phyloP scores from a whole-genome alignment of 2,797 vertebrate species.

The Gadopsis marmoratus region DNA sequence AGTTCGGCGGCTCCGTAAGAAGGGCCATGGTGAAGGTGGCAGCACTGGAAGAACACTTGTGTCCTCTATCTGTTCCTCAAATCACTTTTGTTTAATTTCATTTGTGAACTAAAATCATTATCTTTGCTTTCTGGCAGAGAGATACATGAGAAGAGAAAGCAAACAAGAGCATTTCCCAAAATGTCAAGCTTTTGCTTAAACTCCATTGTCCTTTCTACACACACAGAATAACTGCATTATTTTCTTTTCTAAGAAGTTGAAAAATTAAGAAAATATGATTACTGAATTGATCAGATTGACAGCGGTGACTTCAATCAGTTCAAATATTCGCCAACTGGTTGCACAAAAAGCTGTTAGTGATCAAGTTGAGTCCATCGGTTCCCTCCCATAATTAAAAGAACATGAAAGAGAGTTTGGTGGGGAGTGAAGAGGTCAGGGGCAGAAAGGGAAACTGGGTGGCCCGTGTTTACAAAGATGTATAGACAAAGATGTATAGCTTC shows the following conservation, averaged over 20 bases:
- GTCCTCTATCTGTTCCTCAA: constrained; percentile 11
- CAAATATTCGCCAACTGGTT: constrained; percentile 4
- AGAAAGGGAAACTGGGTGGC: constrained; percentile 34
- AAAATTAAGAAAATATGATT: background rate
- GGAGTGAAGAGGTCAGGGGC: constrained; percentile 43
- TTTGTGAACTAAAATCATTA: background rate
- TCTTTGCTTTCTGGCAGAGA: background rate
- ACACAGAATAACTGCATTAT: background rate
- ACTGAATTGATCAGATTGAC: background rate
- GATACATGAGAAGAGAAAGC: background rate
- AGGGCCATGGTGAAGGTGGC: constrained; percentile 19
- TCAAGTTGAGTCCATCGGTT: background rate
- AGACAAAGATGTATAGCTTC: constrained; percentile 54
- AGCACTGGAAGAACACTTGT: constrained; percentile 9
- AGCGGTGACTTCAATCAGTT: background rate
- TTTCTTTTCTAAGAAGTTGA: background rate
- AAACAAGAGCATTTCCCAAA: background rate
- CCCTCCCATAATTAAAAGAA: constrained; percentile 14
- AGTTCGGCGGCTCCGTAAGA: constrained; percentile 32
- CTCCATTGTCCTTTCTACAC: background rate
- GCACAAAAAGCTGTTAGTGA: background rate
- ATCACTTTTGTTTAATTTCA: constrained; percentile 11
- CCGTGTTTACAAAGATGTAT: constrained; percentile 53
- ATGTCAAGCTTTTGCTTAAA: background rate
- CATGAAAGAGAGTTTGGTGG: constrained; percentile 27